Evolutionary conservation across 2,113 vertebrate species (phyloP).

Genomic region (Nymphicus hollandicus): DNA sequence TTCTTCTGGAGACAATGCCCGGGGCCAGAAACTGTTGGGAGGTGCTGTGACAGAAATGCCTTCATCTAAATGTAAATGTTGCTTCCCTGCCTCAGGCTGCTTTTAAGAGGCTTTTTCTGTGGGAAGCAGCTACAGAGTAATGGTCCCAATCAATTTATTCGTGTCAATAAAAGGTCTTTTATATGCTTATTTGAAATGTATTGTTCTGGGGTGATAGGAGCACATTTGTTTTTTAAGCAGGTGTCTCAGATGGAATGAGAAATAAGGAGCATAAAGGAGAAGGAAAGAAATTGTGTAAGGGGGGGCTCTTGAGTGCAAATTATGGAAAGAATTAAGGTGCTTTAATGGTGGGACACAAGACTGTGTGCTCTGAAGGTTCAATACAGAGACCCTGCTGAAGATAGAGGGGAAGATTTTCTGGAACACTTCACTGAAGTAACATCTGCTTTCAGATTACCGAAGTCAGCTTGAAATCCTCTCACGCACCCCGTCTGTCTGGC

Average conservation of each 20-base stretch:
- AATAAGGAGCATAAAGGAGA: background rate
- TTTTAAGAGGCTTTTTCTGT: constrained; percentile 5
- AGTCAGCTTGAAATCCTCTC: background rate
- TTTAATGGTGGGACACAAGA: accelerated
- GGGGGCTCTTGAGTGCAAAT: background rate
- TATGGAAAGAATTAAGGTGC: background rate
- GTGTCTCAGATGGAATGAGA: background rate
- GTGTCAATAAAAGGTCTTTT: constrained; percentile 21
- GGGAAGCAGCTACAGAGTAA: constrained; percentile 35
- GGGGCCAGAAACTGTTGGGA: background rate
- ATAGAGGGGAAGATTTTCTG: background rate
- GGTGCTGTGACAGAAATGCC: constrained; percentile 21
- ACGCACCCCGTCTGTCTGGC: background rate
- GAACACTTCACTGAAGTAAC: background rate
- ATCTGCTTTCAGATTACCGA: background rate
- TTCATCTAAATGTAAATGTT: constrained; percentile 70
- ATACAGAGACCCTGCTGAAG: background rate
- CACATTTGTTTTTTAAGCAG: background rate
- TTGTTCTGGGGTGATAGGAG: constrained; percentile 16
- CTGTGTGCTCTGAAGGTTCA: background rate
- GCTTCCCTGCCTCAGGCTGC: constrained; percentile 22
- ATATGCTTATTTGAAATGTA: constrained; percentile 15
- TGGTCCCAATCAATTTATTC: constrained; percentile 48
- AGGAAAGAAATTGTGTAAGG: background rate
- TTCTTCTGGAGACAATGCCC: background rate